Conservation (phyloP, 2,113 vertebrate species). For the Phainopepla nitens region DNA sequence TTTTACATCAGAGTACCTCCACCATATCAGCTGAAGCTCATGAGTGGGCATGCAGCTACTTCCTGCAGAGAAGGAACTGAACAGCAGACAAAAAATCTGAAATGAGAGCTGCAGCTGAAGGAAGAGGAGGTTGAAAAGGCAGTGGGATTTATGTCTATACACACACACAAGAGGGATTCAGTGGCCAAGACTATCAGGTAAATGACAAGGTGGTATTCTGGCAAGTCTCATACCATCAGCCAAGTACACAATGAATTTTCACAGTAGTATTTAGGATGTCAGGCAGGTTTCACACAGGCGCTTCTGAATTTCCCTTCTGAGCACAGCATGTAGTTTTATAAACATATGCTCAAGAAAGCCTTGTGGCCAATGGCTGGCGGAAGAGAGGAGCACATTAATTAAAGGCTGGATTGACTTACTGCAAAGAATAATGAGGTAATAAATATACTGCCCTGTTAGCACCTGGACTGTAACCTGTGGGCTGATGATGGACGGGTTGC, state of each 20-base stretch:
- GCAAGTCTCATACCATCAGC: neutral
- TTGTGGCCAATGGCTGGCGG: neutral
- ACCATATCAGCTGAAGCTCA: neutral
- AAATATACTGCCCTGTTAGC: constrained; percentile 51
- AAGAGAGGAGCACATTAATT: constrained; percentile 11
- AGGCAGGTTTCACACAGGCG: constrained; percentile 4
- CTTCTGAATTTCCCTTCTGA: constrained; percentile 6
- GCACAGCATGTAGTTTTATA: constrained; percentile 4
- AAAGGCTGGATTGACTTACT: constrained; percentile 19
- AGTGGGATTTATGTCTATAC: neutral
- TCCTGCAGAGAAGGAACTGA: neutral
- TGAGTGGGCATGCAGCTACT: neutral
- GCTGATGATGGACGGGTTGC: neutral
- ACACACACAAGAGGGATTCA: neutral
- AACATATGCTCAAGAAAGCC: constrained; percentile 9
- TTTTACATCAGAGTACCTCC: neutral
- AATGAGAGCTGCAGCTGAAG: neutral
- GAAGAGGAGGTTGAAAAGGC: neutral
- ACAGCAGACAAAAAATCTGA: neutral
- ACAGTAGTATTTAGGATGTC: neutral
- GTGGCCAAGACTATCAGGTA: neutral
- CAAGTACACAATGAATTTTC: neutral
- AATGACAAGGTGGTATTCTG: neutral
- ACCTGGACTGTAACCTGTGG: constrained; percentile 1
- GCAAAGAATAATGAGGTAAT: constrained; percentile 47